Evolutionary conservation across 1,140 invertebrate genomes (phyloP).

Genomic region (Ceratina calcarata): DNA sequence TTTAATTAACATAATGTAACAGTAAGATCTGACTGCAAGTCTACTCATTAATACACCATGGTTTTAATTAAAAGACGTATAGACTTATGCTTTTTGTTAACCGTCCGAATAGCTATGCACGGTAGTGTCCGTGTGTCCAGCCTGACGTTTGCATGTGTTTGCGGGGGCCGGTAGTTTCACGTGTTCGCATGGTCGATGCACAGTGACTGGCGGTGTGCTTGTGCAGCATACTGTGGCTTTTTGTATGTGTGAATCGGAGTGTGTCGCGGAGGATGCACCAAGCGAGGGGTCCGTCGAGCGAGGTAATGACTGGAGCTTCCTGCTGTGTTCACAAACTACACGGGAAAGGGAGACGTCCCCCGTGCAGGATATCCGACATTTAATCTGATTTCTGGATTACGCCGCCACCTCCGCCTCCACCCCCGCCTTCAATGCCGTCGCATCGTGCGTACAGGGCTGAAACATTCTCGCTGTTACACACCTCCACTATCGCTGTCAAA

Average conservation of each 20-base stretch:
- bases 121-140: too few relatives aligned
- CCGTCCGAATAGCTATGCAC: too few relatives aligned
- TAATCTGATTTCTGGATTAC: constrained; percentile 75
- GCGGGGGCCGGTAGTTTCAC: constrained; percentile 1
- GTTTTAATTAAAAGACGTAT: too few relatives aligned
- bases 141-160: not conserved
- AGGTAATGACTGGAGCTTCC: constrained; percentile 78
- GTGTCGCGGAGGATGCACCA: constrained; percentile 71
- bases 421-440: not conserved
- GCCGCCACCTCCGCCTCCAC: constrained; percentile 30
- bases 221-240: constrained; percentile 44
- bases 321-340: constrained; percentile 71
- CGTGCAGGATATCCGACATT: constrained; percentile 73
- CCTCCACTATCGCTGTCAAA: constrained; percentile 5
- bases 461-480: constrained; percentile 43
- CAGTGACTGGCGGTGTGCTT: constrained; percentile 41
- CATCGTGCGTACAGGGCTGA: constrained; percentile 49
- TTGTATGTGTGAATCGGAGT: constrained; percentile 75
- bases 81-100: too few relatives aligned
- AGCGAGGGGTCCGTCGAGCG: constrained; percentile 69
- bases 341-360: constrained; percentile 65
- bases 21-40: too few relatives aligned
- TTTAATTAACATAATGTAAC: too few relatives aligned
- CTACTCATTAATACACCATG: too few relatives aligned
- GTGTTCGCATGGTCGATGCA: constrained; percentile 45